Evolutionary conservation across 53 echinoderm and acorn worm genomes (phyloP).

Genomic region (Actinopyga echinites): DNA sequence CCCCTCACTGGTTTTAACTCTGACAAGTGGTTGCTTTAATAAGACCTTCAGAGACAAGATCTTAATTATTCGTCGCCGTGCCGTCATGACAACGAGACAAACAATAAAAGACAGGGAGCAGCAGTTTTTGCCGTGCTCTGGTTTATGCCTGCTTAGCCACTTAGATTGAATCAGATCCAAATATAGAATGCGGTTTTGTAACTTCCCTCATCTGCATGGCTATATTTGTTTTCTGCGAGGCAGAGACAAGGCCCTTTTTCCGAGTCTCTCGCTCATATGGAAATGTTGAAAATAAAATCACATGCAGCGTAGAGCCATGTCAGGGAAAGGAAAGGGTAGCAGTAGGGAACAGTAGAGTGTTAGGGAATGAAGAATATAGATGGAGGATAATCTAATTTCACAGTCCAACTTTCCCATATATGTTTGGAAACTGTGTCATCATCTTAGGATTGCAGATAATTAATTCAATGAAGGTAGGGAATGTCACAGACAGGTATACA

Average conservation of each 20-base stretch:
- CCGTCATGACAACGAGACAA: constrained; percentile 20
- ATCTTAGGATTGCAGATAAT: no score
- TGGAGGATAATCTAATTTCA: no score
- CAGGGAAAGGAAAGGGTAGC: neutral
- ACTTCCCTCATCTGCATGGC: no score
- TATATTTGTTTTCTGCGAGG: constrained; percentile 18
- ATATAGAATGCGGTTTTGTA: no score
- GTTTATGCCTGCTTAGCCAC: neutral
- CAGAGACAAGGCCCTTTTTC: neutral
- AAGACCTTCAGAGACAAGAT: constrained; percentile 9
- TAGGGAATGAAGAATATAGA: neutral
- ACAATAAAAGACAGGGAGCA: neutral
- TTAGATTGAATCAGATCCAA: no score
- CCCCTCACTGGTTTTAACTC: no score
- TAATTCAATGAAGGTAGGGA: no score
- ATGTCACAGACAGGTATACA: no score
- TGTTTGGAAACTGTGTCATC: no score
- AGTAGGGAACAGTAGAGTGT: neutral
- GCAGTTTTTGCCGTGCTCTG: neutral
- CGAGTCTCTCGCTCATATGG: neutral
- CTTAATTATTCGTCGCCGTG: constrained; percentile 4
- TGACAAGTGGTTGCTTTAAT: no score
- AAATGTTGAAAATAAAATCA: neutral
- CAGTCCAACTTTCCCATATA: no score
- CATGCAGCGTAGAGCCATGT: neutral